These are phyloP conservation scores for Melanotaenia boesemani DNA, from an alignment of 2,797 vertebrate species.

Conservation along the genomic window DNA sequence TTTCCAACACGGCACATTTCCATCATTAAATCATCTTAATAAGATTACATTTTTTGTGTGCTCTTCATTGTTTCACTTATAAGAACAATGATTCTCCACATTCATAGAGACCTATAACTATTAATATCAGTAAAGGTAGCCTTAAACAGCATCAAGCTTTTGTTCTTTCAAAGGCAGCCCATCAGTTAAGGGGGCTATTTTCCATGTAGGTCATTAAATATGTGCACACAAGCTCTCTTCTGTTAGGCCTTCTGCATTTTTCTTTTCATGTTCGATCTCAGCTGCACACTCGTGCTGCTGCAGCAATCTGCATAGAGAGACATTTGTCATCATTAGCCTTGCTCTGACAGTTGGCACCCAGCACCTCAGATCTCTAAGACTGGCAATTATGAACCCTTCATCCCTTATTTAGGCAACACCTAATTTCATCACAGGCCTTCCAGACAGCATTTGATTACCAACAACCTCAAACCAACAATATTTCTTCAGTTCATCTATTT, in stretches of 20 bases:
- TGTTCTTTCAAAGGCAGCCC: conserved; percentile 52
- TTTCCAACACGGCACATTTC: conserved; percentile 13
- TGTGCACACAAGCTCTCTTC: conserved; percentile 72
- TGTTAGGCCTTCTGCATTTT: conserved; percentile 64
- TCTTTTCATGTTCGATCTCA: conserved; percentile 75
- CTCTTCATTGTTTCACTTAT: conserved; percentile 9
- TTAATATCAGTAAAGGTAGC: conserved; percentile 34
- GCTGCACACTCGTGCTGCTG: conserved; percentile 79
- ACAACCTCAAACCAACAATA: conserved; percentile 52
- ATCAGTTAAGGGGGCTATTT: conserved; percentile 59
- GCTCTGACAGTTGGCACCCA: conserved; percentile 98
- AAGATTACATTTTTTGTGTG: conserved; percentile 24
- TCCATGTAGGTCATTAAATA: conserved; percentile 75
- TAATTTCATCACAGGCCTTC: conserved; percentile 83
- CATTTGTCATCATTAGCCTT: conserved; percentile 99
- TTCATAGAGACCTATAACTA: conserved; percentile 16
- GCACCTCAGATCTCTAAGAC: conserved; percentile 95
- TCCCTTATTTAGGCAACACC: conserved; percentile 87
- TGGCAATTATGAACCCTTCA: conserved; percentile 93
- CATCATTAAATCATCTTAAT: conserved; percentile 32
- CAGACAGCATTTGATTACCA: conserved; percentile 80
- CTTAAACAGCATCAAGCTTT: conserved; percentile 47
- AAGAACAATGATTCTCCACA: conserved; percentile 16
- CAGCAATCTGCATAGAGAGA: conserved; percentile 97
- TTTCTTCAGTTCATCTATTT: conserved; percentile 30